Base-by-base conservation (phyloP, 2,797 vertebrate genomes). In the Mastacembelus armatus region DNA sequence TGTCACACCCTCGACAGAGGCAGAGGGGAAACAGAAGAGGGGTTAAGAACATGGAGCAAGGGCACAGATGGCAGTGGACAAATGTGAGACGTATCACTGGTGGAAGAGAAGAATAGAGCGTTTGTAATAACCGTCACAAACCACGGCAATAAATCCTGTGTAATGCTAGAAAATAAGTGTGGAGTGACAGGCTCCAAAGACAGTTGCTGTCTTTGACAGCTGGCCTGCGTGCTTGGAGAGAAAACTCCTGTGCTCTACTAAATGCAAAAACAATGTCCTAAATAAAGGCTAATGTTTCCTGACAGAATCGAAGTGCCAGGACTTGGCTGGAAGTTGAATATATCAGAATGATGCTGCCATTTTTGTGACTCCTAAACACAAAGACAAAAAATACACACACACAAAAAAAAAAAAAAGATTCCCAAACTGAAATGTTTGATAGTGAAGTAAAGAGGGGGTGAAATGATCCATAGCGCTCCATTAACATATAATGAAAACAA, bases 121-220 rank as follows among this genome's bases (percentile, higher is more conserved):
- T 58, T 88, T 92, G 90, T 92, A 49, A 84, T 66, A 43, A 9
- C 55, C 8, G 45, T 36, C 49, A 44, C 76, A 81, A 80, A 75
- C 79, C 11, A 19, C 6, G 12, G 70, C 65, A 56, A 77, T 81
- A 86, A 86, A 89, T 81, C 83, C 67, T 32, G 48, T n/a, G 50
- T 59, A 58, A 51, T 42, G n/a, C 50, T 26, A 47, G 69, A 81
- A 71, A 79, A 66, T 56, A 61, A 71, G 64, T 77, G 24, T 21
- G 4, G 60, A 77, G 72, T 48, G 60, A 77, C 85, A 84, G 85
- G 73, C 78, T 63, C 74, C 50, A 30, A n/a, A 66, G 64, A 87
- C 91, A 92, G 90, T 91, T 90, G 90, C 44, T 30, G 39, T 40
- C 60, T 85, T 60, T 66, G 87, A 89, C 89, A 92, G 87, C 89